These are phyloP conservation scores for Cyanistes caeruleus DNA, from an alignment of 2,113 vertebrate genomes.

Conservation along the genomic window DNA sequence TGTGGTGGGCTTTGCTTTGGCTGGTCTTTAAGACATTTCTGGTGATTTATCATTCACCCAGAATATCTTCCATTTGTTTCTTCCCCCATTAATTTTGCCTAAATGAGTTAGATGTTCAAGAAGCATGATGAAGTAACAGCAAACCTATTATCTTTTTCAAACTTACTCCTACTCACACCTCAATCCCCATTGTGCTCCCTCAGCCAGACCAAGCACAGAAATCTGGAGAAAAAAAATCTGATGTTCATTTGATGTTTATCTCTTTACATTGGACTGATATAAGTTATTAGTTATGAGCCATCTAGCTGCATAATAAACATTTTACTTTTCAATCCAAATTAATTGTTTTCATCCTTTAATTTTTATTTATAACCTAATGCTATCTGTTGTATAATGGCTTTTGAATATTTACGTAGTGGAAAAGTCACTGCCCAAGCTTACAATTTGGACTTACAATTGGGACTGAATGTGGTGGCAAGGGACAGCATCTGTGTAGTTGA, in stretches of 20 bases:
- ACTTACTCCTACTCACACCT: background rate
- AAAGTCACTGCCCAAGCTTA: background rate
- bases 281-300: background rate
- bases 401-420: background rate
- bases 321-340: background rate
- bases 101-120: background rate
- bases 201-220: background rate
- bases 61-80: background rate
- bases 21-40: background rate
- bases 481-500: background rate
- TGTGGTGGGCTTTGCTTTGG: background rate
- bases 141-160: background rate
- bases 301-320: background rate
- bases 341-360: background rate
- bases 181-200: rapidly evolving
- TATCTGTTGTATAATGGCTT: background rate
- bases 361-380: background rate
- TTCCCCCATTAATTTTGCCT: background rate
- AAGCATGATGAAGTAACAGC: background rate
- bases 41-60: background rate
- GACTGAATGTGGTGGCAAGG: background rate
- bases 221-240: background rate
- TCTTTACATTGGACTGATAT: background rate
- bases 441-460: background rate
- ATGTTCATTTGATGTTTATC: background rate